Percentiles rank a stretch among this genome's conserved stretches.
These are phyloP conservation scores for Himalopsyche kuldschensis DNA, from an alignment of 2,888 invertebrate species.

Conservation along the genomic window DNA sequence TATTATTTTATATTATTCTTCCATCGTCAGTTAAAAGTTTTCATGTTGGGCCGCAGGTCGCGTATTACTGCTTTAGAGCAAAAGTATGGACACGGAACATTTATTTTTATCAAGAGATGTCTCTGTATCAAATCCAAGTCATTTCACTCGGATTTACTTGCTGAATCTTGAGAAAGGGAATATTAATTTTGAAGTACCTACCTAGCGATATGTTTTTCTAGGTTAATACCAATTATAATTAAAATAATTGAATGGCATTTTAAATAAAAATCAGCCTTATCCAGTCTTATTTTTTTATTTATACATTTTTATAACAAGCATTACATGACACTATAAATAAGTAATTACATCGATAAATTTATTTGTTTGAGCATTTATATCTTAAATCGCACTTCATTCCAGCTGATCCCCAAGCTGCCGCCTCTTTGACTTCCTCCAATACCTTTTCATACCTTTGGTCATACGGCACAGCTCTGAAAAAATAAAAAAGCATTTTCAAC, in stretches of 20 bases:
- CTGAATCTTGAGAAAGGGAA: no score
- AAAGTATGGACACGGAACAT: no score
- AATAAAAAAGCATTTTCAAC: slow-evolving; percentile 9
- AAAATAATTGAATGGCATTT: neutral
- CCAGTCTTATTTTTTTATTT: neutral
- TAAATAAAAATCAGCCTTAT: neutral
- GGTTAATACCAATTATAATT: no score
- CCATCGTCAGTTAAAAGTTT: no score
- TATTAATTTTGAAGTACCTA: no score
- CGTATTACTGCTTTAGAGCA: no score
- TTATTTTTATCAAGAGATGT: no score
- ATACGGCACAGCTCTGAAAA: slow-evolving; percentile 55
- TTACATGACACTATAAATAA: neutral
- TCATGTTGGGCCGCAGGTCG: no score
- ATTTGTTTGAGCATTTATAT: slow-evolving; percentile 50
- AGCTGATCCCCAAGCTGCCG: slow-evolving; percentile 66
- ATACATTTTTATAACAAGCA: neutral
- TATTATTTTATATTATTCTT: no score
- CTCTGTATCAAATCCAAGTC: no score
- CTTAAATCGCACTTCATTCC: slow-evolving; percentile 62
- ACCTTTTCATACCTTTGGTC: slow-evolving; percentile 66
- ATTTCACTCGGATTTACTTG: no score
- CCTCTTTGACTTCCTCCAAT: slow-evolving; percentile 66
- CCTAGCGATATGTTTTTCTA: no score
- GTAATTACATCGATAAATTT: neutral